Evolutionary conservation across 2,888 invertebrate species (phyloP), one percentile per base, ranked within the genome.

Genomic region (Melanostoma mellinum): DNA sequence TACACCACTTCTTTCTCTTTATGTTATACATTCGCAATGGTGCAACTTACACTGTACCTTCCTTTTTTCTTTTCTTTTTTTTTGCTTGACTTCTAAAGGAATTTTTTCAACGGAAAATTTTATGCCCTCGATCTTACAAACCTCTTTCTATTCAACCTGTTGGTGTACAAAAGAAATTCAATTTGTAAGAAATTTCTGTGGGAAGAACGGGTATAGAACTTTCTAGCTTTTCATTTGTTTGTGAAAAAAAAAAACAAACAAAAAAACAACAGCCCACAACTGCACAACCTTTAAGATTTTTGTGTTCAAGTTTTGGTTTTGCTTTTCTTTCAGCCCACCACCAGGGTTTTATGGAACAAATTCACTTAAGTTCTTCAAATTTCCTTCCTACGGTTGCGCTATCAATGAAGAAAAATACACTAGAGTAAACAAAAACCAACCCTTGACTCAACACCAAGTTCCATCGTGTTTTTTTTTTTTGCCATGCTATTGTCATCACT

Each of bases 91-190:
- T 0, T 20, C 20, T 20, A 20, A 20, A 20, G 20, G 20, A 20
- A 20, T 44, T 4, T 6, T 9, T 36, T 38, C 9, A 35, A 32
- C 9, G n/a, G n/a, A 50, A 38, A 38, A 65, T 36, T 36, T 10
- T 20, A 35, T 61, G 52, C 35, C 35, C 60, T 61, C 33, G 42
- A 58, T 60, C 40, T 38, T 55, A 20, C 20, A 38, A 38, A 8
- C 3, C 20, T 48, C 10, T 1, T n/a, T 30, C 36, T 9, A 38
- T 69, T 48, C 32, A 69, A 38, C 48, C 20, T 20, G 38, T 55
- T 69, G 48, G 6, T 33, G 30, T 32, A 36, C 38, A 38, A 71
- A 71, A n/a, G 58, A 44, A 60, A 71, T 52, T 52, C 32, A 44
- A 61, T 52, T 58, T 44, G 60, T 71, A 40, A 60, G 20, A 10